These are phyloP conservation scores for Atrichornis clamosus DNA, from an alignment of 2,113 vertebrate species.

Conservation along the genomic window DNA sequence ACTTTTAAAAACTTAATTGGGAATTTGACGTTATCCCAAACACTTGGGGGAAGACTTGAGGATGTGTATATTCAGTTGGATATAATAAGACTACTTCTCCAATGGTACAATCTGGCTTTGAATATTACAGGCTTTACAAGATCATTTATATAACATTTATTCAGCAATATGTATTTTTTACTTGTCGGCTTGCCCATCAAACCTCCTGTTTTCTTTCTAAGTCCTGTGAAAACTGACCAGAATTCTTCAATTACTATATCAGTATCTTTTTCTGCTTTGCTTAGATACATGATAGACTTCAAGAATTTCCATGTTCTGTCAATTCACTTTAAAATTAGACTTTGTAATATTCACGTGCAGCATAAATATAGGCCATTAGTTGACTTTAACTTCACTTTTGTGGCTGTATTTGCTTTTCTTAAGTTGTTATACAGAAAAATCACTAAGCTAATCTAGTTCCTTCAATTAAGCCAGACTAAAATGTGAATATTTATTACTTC, in stretches of 20 bases:
- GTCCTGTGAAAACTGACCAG: neutral
- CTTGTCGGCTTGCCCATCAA: neutral
- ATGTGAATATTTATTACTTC: neutral
- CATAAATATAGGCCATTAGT: neutral
- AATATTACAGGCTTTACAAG: neutral
- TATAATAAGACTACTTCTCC: neutral
- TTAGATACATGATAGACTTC: neutral
- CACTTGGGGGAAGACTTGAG: neutral
- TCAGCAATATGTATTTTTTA: neutral
- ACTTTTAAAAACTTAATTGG: neutral
- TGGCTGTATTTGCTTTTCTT: neutral
- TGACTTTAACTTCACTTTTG: neutral
- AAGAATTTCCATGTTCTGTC: neutral
- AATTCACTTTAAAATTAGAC: neutral
- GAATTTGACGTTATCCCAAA: neutral
- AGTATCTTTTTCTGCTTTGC: neutral
- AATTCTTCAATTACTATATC: neutral
- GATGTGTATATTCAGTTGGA: neutral
- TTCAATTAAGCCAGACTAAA: neutral
- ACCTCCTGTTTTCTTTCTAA: neutral
- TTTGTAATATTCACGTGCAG: neutral
- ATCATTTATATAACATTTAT: fast-evolving
- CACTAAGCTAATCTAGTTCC: neutral
- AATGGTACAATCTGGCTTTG: neutral
- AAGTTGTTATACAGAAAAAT: neutral